These are phyloP conservation scores for Halesus radiatus DNA, from an alignment of 1,140 invertebrate species.

Conservation along the genomic window DNA sequence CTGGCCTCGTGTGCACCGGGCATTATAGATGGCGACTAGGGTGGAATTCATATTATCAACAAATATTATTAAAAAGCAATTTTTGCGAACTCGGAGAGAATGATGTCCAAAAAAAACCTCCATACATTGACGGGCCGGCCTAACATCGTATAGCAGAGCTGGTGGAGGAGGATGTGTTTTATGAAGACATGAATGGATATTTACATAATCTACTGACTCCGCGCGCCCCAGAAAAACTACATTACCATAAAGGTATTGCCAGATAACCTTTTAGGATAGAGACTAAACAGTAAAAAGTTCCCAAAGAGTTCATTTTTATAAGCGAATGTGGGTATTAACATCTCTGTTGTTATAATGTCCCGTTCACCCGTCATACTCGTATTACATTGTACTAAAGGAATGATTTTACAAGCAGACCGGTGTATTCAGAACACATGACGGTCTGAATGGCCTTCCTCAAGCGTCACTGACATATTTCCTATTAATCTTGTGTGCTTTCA, in stretches of 20 bases:
- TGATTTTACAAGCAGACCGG: neutral
- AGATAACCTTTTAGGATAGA: slow-evolving; percentile 44
- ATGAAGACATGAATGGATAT: slow-evolving; percentile 24
- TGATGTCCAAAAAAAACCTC: too few relatives aligned
- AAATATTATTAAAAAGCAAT: too few relatives aligned
- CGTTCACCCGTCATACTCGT: neutral
- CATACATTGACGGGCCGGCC: too few relatives aligned
- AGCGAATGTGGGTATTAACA: slow-evolving; percentile 17
- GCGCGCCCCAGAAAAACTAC: slow-evolving; percentile 14
- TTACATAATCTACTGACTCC: slow-evolving; percentile 38
- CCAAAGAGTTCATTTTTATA: slow-evolving; percentile 30
- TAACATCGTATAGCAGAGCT: too few relatives aligned
- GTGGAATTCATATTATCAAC: too few relatives aligned
- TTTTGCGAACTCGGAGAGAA: too few relatives aligned
- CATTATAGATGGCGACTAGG: too few relatives aligned
- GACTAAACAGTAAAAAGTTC: too few relatives aligned
- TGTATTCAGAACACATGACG: neutral
- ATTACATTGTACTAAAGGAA: neutral
- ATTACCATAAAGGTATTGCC: slow-evolving; percentile 47
- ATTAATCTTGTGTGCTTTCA: neutral
- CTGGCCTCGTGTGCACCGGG: too few relatives aligned
- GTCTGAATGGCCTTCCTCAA: neutral
- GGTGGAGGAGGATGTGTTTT: slow-evolving; percentile 7
- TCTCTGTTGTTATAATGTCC: neutral
- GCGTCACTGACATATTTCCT: slow-evolving; percentile 1